phyloP scores from a whole-genome alignment of 2,888 invertebrate species.

The Cataglyphis rosenhaueri region DNA sequence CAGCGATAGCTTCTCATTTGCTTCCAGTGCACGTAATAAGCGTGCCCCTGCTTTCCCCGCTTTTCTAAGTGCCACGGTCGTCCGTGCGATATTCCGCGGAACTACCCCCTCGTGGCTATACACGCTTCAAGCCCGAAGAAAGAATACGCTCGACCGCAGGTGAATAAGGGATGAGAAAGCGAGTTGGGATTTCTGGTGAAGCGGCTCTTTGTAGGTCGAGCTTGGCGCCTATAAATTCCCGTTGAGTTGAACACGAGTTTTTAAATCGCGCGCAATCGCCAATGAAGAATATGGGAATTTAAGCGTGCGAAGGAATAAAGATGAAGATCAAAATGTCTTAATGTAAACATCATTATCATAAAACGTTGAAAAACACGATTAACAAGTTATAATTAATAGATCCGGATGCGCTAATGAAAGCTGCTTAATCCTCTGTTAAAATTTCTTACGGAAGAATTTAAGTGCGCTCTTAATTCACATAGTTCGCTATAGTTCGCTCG shows the following conservation, averaged over 20 bases:
- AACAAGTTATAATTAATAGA: conserved; percentile 10
- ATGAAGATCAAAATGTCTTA: background rate
- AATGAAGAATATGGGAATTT: background rate
- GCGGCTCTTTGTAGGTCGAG: conserved; percentile 39
- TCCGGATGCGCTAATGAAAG: background rate
- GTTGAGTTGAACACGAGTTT: conserved; percentile 36
- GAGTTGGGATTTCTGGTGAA: conserved; percentile 57
- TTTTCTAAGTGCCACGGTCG: conserved; percentile 49
- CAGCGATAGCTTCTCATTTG: conserved; percentile 52
- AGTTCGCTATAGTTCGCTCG: conserved; percentile 4
- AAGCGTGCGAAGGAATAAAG: background rate
- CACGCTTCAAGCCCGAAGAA: conserved; percentile 46
- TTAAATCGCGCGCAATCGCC: conserved; percentile 28
- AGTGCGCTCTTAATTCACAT: conserved; percentile 8
- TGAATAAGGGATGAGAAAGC: conserved; percentile 71
- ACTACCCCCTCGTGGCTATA: conserved; percentile 41
- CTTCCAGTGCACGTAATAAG: conserved; percentile 72
- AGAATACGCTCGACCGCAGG: conserved; percentile 64
- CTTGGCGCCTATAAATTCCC: conserved; percentile 55
- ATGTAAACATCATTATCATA: background rate
- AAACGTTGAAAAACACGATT: background rate
- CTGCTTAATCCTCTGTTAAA: background rate
- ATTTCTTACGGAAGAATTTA: background rate
- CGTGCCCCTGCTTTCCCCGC: conserved; percentile 49
- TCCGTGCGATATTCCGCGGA: conserved; percentile 55